A percentile compares a stretch with the other conserved stretches of the same genome.
Evolutionary conservation across 2,888 invertebrate species (phyloP).

Genomic region (Cosmia trapezina): DNA sequence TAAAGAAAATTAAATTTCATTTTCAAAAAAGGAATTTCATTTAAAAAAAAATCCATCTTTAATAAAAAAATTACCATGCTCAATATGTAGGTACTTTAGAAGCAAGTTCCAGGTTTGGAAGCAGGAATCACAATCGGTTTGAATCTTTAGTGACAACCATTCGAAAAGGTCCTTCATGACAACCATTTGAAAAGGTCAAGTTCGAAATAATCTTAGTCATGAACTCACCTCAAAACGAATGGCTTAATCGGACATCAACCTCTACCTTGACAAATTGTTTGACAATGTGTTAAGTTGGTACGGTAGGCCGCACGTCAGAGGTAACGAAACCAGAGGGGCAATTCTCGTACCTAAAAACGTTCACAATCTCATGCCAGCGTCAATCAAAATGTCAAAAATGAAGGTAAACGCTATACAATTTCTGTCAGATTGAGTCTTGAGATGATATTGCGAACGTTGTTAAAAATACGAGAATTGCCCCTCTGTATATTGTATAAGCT

Average conservation of each 20-base stretch:
- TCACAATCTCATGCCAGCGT: too few species aligned
- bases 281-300: background rate
- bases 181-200: background rate
- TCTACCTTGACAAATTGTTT: constrained; percentile 4
- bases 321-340: too few species aligned
- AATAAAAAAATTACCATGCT: background rate
- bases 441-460: too few species aligned
- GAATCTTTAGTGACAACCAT: background rate
- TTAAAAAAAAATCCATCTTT: too few species aligned
- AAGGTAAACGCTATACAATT: too few species aligned
- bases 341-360: too few species aligned
- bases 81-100: background rate
- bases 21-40: too few species aligned
- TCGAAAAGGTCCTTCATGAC: background rate
- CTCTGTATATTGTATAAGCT: background rate
- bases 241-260: constrained; percentile 7
- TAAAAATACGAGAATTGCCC: too few species aligned
- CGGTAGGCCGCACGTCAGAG: background rate
- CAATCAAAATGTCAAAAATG: too few species aligned
- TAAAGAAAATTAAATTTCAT: too few species aligned
- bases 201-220: background rate
- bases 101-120: background rate
- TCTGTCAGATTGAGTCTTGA: too few species aligned
- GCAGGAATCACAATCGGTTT: background rate
- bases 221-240: constrained; percentile 1